Evolutionary conservation across 2,113 vertebrate genomes (phyloP).

Genomic region (Marmota monax): DNA sequence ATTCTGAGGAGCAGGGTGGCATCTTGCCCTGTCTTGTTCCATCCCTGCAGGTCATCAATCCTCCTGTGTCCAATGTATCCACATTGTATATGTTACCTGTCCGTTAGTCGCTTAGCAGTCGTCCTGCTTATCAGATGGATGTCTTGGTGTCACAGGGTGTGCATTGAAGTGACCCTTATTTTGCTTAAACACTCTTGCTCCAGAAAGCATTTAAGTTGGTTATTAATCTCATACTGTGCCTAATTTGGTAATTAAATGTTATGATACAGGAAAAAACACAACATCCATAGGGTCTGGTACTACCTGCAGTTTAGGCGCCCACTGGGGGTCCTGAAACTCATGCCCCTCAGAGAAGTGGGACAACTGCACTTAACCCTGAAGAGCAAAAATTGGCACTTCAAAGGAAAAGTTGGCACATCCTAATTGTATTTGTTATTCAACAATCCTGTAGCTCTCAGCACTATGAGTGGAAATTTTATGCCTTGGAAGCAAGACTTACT

Average conservation of each 20-base stretch:
- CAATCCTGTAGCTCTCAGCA: fast-evolving
- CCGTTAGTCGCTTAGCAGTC: neutral
- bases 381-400: fast-evolving
- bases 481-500: neutral
- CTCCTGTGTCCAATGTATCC: no score
- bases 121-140: neutral
- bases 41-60: no score
- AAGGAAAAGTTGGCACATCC: no score
- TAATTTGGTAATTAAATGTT: neutral
- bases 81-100: neutral
- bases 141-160: neutral
- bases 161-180: neutral
- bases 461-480: neutral
- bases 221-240: neutral
- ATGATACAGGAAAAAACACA: neutral
- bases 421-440: fast-evolving
- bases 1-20: neutral
- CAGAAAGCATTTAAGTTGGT: no score
- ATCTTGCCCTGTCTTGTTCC: neutral
- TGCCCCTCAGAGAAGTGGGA: neutral
- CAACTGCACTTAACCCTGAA: no score
- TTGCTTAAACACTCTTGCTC: neutral
- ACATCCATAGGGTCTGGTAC: neutral
- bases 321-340: neutral
- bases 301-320: neutral